Percentiles rank a stretch among this genome's conserved stretches.
These are phyloP conservation scores for Sciurus niger DNA, from an alignment of 2,113 vertebrate species.

Conservation along the genomic window DNA sequence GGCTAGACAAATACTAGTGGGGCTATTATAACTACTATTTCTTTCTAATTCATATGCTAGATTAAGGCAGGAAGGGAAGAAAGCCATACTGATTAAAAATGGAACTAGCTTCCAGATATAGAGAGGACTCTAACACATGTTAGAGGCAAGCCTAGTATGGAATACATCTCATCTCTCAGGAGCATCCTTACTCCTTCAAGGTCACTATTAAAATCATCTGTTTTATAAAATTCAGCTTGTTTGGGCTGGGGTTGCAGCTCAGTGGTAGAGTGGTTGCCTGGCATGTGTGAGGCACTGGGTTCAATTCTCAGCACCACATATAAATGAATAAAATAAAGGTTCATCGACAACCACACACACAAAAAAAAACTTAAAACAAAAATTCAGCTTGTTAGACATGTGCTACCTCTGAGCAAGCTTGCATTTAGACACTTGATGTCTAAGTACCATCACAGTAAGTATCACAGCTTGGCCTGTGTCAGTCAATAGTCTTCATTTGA, in stretches of 20 bases:
- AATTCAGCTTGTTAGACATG: neutral
- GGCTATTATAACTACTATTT: neutral
- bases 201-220: slow-evolving; percentile 16
- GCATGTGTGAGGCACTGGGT: no score
- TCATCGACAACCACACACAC: no score
- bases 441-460: neutral
- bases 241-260: neutral
- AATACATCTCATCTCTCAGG: neutral
- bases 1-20: neutral
- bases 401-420: slow-evolving; percentile 39
- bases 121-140: neutral
- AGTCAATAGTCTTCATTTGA: slow-evolving; percentile 51
- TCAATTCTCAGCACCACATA: no score
- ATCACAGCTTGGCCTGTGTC: neutral
- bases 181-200: slow-evolving; percentile 22
- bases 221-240: slow-evolving; percentile 26
- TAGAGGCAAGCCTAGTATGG: neutral
- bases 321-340: no score
- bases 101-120: neutral
- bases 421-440: neutral
- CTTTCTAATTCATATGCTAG: neutral
- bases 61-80: neutral
- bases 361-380: no score
- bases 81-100: neutral
- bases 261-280: no score